Conservation (phyloP, 1,140 invertebrate species). For the Rhagoletis zephyria region DNA sequence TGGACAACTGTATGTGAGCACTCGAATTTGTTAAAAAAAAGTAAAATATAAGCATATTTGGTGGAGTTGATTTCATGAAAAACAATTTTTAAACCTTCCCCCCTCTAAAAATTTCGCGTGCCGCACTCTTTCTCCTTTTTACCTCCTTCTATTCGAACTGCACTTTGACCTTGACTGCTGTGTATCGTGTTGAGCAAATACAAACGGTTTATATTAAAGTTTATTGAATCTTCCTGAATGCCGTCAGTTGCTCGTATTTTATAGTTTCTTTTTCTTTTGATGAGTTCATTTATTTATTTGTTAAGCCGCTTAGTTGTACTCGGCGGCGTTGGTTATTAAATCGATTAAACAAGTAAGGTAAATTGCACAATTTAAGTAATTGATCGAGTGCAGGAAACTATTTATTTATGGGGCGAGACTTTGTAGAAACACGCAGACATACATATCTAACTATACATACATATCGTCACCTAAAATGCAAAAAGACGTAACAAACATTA, state of each 20-base stretch:
- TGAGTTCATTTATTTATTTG: constrained; percentile 52
- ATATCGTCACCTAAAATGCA: too few species aligned
- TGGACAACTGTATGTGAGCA: too few species aligned
- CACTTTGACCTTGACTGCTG: constrained; percentile 11
- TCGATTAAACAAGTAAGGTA: constrained; percentile 48
- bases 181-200: neutral
- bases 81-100: too few species aligned
- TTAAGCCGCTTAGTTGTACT: neutral
- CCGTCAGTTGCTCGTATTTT: constrained; percentile 3
- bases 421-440: neutral
- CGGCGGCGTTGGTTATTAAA: constrained; percentile 34
- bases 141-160: too few species aligned
- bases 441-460: neutral
- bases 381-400: constrained; percentile 32
- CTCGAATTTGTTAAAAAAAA: too few species aligned
- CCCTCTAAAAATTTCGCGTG: too few species aligned
- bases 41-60: too few species aligned
- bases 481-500: too few species aligned
- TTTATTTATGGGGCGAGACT: neutral
- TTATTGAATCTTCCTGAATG: constrained; percentile 2
- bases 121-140: too few species aligned
- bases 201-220: neutral
- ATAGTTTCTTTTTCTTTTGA: neutral
- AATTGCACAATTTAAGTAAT: constrained; percentile 46
- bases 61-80: too few species aligned